Evolutionary conservation across 2,797 vertebrate species (phyloP).

Genomic region (Halcyon chelicuti): DNA sequence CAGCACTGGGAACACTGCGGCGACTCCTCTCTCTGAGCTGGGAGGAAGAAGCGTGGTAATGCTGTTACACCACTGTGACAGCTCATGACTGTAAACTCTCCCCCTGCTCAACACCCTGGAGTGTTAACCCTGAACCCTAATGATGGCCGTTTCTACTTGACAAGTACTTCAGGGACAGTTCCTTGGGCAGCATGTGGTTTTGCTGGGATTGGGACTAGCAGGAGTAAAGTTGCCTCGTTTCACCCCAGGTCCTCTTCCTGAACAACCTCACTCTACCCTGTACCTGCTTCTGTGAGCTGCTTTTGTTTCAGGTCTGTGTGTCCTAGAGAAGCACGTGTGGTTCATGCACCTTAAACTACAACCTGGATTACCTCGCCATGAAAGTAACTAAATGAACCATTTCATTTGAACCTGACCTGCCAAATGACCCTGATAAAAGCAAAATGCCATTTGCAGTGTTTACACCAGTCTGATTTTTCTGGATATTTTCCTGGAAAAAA

Average conservation of each 20-base stretch:
- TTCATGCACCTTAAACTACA: neutral
- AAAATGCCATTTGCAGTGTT: neutral
- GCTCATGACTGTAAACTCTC: accelerated
- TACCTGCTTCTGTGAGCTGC: neutral
- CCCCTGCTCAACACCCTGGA: neutral
- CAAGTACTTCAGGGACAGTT: neutral
- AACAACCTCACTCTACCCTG: neutral
- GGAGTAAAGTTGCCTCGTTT: neutral
- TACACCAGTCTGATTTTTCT: neutral
- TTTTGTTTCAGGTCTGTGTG: neutral
- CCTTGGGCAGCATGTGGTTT: accelerated
- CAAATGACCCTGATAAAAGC: neutral
- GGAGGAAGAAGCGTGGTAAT: neutral
- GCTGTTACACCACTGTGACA: accelerated
- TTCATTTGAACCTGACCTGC: neutral
- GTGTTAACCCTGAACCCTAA: neutral
- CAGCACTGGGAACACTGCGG: accelerated
- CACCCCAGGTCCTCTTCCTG: neutral
- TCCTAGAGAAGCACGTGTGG: accelerated
- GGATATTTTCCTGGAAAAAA: neutral
- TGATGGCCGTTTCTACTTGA: neutral
- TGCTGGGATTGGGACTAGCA: neutral
- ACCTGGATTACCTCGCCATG: accelerated
- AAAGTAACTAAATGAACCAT: neutral
- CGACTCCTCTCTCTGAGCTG: neutral